Conservation (phyloP, 2,888 invertebrate genomes). For the Mesorhabditis spiculigera region DNA sequence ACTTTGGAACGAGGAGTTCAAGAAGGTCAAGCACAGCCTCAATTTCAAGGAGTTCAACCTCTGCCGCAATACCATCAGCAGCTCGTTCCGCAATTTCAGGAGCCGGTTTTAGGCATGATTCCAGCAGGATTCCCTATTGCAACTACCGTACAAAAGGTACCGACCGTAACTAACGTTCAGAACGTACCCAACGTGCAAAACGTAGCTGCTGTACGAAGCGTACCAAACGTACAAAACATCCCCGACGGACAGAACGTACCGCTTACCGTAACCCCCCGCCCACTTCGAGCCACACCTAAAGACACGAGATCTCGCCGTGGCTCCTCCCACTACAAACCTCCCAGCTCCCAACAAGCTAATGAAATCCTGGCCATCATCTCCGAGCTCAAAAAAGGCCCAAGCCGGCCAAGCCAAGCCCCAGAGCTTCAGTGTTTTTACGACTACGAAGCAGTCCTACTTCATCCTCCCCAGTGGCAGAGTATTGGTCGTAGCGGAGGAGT, state of each 20-base stretch:
- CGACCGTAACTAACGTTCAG: not conserved
- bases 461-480: not conserved
- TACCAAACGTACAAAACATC: too few relatives aligned
- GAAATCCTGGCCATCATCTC: not conserved
- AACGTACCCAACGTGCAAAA: not conserved
- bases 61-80: too few relatives aligned
- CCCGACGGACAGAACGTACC: too few relatives aligned
- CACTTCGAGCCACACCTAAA: not conserved
- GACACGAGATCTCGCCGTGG: not conserved
- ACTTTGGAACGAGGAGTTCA: too few relatives aligned
- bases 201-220: too few relatives aligned
- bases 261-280: not conserved
- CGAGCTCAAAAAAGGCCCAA: constrained; percentile 2
- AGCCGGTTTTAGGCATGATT: too few relatives aligned
- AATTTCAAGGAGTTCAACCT: too few relatives aligned
- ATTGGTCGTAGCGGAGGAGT: not conserved
- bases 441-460: constrained; percentile 2
- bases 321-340: not conserved
- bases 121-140: too few relatives aligned
- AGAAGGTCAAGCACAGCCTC: too few relatives aligned
- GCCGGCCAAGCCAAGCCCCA: not conserved
- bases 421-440: constrained; percentile 1
- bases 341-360: constrained; percentile 1
- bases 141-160: too few relatives aligned
- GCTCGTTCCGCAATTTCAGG: too few relatives aligned